Evolutionary conservation across 2,797 vertebrate species (phyloP), one percentile per base, ranked within the genome.

Genomic region (Argya squamiceps): DNA sequence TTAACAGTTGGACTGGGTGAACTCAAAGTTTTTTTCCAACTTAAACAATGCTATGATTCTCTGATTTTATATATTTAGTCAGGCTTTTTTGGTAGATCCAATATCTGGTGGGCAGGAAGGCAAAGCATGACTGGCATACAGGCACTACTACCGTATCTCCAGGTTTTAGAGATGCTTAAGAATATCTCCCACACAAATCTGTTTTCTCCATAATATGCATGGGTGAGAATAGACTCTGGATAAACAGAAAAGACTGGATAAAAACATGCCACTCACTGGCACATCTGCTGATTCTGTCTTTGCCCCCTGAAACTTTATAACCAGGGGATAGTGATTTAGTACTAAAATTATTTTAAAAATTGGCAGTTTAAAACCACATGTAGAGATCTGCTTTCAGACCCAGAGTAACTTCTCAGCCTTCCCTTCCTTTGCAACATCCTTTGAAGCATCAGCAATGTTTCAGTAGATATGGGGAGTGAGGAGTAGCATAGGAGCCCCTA

Each of bases 401-500:
- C 19, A 56, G 17, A 36, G 26, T 59, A 23, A 63, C 18, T 80
- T 80, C 37, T 60, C 23, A 81, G 12, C 6, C 4, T 63, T 8
- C 8, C 4, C 9, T 44, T 64, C 27, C 17, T 58, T 88, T 76
- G 8, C 10, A 52, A 22, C 8, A 65, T 5, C 17, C 12, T 83
- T 84, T 63, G 41, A 86, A 77, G 22, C 11, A 29, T n/a, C 53
- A 56, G 29, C 47, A 6, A 44, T 20, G 7, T 11, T 67, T 68
- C 53, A 18, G 11, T 13, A 80, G 27, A 56, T 49, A 3, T 2
- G 3, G 16, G 27, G 37, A 80, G 23, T 1, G 2, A 41, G 8
- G 20, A 3, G 9, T 65, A 11, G 1, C 19, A n/a, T 30, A 27
- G 2, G 2, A 74, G 3, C 1, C 6, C 18, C 32, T 11, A 70